phyloP scores from a whole-genome alignment of 2,113 vertebrate species.

The Cyprinus carpio region DNA sequence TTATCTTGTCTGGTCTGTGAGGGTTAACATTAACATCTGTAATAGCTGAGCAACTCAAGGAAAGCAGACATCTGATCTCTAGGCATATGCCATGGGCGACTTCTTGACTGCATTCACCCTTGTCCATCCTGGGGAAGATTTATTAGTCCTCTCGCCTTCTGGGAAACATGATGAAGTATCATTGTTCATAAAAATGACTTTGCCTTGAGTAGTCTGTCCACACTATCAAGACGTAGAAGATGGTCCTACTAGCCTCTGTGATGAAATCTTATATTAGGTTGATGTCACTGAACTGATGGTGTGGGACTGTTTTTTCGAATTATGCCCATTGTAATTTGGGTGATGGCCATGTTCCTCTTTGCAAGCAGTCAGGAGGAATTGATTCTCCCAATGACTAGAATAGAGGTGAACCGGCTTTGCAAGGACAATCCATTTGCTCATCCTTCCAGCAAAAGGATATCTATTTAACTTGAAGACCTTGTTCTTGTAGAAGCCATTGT shows the following conservation, averaged over 20 bases:
- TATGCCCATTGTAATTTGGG: neutral
- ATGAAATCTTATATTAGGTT: neutral
- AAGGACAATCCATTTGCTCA: neutral
- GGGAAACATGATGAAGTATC: neutral
- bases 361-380: neutral
- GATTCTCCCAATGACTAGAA: neutral
- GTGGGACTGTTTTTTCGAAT: neutral
- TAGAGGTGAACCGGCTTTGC: neutral
- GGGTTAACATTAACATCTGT: neutral
- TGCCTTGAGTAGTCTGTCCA: neutral
- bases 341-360: neutral
- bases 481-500: neutral
- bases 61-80: neutral
- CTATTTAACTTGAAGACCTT: neutral
- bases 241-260: neutral
- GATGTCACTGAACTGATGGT: neutral
- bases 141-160: neutral
- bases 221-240: neutral
- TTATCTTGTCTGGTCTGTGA: neutral
- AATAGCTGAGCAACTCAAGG: neutral
- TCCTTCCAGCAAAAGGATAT: neutral
- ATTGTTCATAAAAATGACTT: slow-evolving; percentile 3
- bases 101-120: neutral
- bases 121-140: neutral
- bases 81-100: neutral